A percentile compares a stretch with the other conserved stretches of the same genome.
phyloP scores from a whole-genome alignment of 2,113 vertebrate species.

The Thunnus maccoyii region DNA sequence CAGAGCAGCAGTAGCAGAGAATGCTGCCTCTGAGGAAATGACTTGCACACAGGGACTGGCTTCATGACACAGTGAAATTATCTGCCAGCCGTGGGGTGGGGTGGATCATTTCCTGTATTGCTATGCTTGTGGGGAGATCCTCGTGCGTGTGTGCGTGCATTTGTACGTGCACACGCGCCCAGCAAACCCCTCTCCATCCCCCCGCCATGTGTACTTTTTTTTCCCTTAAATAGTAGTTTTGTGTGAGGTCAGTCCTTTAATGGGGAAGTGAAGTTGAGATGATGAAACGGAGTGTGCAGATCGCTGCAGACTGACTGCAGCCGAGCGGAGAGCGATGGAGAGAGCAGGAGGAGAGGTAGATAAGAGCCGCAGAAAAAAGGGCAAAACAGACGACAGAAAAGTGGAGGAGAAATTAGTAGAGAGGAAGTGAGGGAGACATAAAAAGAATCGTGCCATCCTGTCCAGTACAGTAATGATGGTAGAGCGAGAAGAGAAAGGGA shows the following conservation, averaged over 20 bases:
- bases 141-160: constrained; percentile 39
- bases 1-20: constrained; percentile 39
- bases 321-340: constrained; percentile 45
- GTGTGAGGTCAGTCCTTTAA: constrained; percentile 78
- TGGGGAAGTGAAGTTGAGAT: constrained; percentile 71
- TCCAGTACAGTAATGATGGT: background rate
- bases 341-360: constrained; percentile 34
- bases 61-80: constrained; percentile 86
- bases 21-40: constrained; percentile 85
- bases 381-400: constrained; percentile 28
- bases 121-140: constrained; percentile 65
- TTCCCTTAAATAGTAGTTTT: constrained; percentile 86
- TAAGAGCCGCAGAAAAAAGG: constrained; percentile 33
- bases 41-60: constrained; percentile 85
- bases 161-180: background rate
- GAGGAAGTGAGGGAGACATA: constrained; percentile 27
- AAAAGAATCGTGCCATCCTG: constrained; percentile 15
- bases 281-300: constrained; percentile 55
- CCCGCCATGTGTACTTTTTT: constrained; percentile 50
- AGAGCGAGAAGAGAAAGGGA: background rate
- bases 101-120: constrained; percentile 89
- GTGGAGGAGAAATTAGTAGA: constrained; percentile 3
- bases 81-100: constrained; percentile 80
- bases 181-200: constrained; percentile 45
- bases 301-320: constrained; percentile 39